Evolutionary conservation across 2,888 invertebrate species (phyloP), one percentile per base, ranked within the genome.

Genomic region (Meandrusa payeni): DNA sequence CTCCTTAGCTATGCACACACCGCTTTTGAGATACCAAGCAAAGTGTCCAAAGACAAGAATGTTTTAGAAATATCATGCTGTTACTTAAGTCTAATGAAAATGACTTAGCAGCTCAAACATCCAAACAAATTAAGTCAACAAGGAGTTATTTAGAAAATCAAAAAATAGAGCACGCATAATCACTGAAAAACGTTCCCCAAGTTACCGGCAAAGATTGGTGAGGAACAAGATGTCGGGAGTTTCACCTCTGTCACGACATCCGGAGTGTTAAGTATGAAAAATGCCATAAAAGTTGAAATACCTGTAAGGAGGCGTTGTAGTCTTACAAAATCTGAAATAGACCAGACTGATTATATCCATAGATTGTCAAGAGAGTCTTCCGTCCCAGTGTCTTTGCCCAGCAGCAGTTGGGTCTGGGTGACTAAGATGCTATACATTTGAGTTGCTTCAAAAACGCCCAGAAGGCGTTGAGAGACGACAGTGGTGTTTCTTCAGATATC

Each of bases 161-260:
- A 91, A 91, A 54, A 89, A 90, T 33, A 79, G 90, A 43, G 90
- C 91, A 10, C 74, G 88, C 34, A 90, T 89, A 20, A 89, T 89
- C 38, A 82, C 88, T 7, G 88, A 89, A 88, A 89, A 59, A 88
- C 89, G 0, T 89, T 90, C 53, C 76, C 89, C 0, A 90, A 91
- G 61, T 74, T 79, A 0, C 85, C 86, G 2, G 80, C 83, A 1
- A 82, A 81, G 19, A 64, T 76, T 15, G 82, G 76, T 0, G 79
- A 82, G 3, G 82, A 89, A 29, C 57, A 69, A 1, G 91, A 91
- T 47, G 61, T 88, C 28, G 93, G 93, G 5, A 91, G 89, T 48
- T 91, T 93, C 43, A 93, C 93, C 6, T 93, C 93, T 0, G 92
- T 93, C 0, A 93, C 93, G 1, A 92, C 93, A 0, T 93, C 93